phyloP scores from a whole-genome alignment of 2,113 vertebrate species.

The Elanoides forficatus region DNA sequence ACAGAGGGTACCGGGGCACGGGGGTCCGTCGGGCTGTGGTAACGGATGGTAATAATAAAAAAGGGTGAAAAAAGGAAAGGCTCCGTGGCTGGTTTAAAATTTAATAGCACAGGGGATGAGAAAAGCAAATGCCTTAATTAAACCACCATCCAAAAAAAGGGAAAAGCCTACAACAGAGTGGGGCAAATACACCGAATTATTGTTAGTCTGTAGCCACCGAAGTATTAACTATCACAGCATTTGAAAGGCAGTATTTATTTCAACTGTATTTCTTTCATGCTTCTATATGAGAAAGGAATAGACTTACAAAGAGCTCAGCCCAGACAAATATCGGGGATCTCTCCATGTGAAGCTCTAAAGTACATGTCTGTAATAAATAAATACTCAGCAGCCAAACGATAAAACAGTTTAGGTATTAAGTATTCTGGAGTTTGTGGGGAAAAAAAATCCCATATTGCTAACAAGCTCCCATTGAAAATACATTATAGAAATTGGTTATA shows the following conservation, averaged over 20 bases:
- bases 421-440: slow-evolving; percentile 27
- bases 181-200: slow-evolving; percentile 2
- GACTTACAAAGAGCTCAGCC: slow-evolving; percentile 11
- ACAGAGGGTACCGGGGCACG: not conserved
- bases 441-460: not conserved
- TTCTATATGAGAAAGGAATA: slow-evolving; percentile 31
- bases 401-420: slow-evolving; percentile 8
- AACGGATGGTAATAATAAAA: not conserved
- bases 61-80: not conserved
- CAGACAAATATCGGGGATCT: not conserved
- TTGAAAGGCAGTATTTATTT: slow-evolving; percentile 47
- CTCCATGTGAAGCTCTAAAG: not conserved
- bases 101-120: slow-evolving; percentile 34
- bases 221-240: not conserved
- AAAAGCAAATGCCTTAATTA: slow-evolving; percentile 43
- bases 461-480: slow-evolving; percentile 37
- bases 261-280: slow-evolving; percentile 16
- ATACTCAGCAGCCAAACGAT: not conserved
- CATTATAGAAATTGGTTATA: not conserved
- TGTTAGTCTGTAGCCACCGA: not conserved
- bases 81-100: slow-evolving; percentile 44
- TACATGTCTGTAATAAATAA: slow-evolving; percentile 9
- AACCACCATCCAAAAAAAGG: not conserved
- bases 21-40: not conserved
- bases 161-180: not conserved